These are phyloP conservation scores for Ginglymostoma cirratum DNA, from an alignment of 2,113 vertebrate genomes.

Conservation along the genomic window DNA sequence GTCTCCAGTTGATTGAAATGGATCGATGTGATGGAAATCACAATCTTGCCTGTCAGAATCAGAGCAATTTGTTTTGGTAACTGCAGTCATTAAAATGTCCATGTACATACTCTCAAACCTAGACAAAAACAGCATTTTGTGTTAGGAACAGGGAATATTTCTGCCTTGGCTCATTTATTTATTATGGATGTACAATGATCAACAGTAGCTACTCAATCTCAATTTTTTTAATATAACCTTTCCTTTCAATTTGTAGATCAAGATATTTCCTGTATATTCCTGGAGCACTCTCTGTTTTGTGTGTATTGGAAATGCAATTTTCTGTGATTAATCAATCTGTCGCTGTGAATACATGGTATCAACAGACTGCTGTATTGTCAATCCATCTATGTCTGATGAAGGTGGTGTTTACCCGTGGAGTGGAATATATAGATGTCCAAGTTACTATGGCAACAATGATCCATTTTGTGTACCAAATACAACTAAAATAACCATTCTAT, in stretches of 20 bases:
- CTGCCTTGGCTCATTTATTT: background rate
- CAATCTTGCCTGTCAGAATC: background rate
- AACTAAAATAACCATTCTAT: background rate
- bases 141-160: background rate
- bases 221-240: background rate
- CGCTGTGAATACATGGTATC: background rate
- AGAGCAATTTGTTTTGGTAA: background rate
- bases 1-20: background rate
- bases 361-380: constrained; percentile 6
- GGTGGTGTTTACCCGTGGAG: background rate
- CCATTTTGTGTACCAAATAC: constrained; percentile 2
- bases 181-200: background rate
- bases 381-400: constrained; percentile 18
- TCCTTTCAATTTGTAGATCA: background rate
- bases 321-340: constrained; percentile 25
- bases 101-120: background rate
- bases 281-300: background rate
- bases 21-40: background rate
- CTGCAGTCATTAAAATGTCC: background rate
- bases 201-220: background rate
- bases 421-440: background rate
- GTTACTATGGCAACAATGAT: constrained; percentile 19
- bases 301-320: background rate
- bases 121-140: background rate
- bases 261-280: background rate